A percentile compares a stretch with the other conserved stretches of the same genome.
These are phyloP conservation scores for Distichodus sexfasciatus DNA, from an alignment of 2,797 vertebrate species.

Conservation along the genomic window DNA sequence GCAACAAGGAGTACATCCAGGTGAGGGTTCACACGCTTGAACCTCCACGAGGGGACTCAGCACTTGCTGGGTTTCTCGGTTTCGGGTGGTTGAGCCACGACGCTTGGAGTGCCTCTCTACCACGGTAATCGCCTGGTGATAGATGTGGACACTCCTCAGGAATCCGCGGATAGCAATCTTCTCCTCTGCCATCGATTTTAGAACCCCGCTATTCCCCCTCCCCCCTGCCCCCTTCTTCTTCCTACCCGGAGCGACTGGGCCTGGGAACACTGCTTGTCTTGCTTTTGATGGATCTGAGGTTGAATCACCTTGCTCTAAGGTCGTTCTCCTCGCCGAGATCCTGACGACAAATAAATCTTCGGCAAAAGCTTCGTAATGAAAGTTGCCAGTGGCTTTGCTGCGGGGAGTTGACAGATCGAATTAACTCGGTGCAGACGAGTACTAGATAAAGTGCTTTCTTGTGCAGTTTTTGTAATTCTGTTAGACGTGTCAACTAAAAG, in stretches of 20 bases:
- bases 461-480: too few species aligned
- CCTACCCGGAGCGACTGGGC: background rate
- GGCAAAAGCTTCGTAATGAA: background rate
- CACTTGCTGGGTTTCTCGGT: constrained; percentile 32
- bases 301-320: background rate
- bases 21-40: constrained; percentile 58
- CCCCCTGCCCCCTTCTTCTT: constrained; percentile 15
- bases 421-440: background rate
- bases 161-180: constrained; percentile 60
- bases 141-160: constrained; percentile 67
- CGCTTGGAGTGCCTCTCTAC: constrained; percentile 27
- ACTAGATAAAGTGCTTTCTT: background rate
- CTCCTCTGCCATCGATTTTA: constrained; percentile 70
- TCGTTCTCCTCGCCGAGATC: constrained; percentile 7
- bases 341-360: background rate
- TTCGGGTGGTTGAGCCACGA: constrained; percentile 23
- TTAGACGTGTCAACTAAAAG: too few species aligned
- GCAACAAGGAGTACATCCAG: constrained; percentile 85
- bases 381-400: background rate
- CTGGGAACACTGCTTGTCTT: constrained; percentile 27
- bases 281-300: constrained; percentile 31
- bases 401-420: background rate
- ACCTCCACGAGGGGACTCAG: too few species aligned
- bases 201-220: constrained; percentile 47
- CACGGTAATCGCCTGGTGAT: constrained; percentile 57